These are phyloP conservation scores for Apamea anceps DNA, from an alignment of 2,888 invertebrate genomes.

Conservation along the genomic window DNA sequence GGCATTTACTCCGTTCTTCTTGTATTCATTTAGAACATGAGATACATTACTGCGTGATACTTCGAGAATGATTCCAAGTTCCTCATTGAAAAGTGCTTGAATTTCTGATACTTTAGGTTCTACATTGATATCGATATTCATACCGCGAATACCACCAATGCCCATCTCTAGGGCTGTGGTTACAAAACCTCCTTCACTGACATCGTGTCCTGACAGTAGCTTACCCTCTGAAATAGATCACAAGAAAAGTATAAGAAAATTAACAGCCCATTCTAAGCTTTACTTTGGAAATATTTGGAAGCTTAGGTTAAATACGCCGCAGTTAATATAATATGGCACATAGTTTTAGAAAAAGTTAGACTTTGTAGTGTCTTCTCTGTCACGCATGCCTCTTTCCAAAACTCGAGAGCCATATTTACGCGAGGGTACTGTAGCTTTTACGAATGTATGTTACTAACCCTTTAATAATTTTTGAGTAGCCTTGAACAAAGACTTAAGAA, in stretches of 20 bases:
- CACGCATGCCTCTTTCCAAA: neutral
- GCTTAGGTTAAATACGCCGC: neutral
- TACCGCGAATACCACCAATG: constrained; percentile 97
- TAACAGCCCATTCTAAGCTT: neutral
- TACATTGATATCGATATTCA: constrained; percentile 91
- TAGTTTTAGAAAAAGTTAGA: neutral
- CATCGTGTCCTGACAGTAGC: constrained; percentile 96
- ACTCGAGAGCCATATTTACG: neutral
- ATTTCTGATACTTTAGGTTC: constrained; percentile 88
- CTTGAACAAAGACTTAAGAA: constrained; percentile 94
- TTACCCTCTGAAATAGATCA: constrained; percentile 89
- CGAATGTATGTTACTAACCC: constrained; percentile 82
- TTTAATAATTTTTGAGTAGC: constrained; percentile 95
- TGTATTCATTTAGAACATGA: constrained; percentile 91
- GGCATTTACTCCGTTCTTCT: constrained; percentile 91
- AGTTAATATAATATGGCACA: neutral
- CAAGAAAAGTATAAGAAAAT: neutral
- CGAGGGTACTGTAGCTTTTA: neutral
- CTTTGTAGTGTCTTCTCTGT: neutral
- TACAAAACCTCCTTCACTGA: constrained; percentile 98
- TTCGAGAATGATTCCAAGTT: constrained; percentile 96
- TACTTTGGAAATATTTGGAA: neutral
- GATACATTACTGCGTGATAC: constrained; percentile 89
- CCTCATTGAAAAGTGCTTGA: constrained; percentile 95
- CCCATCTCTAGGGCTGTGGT: constrained; percentile 98